These are phyloP conservation scores for Xestia sexstrigata DNA, from an alignment of 2,888 invertebrate species.

Conservation along the genomic window DNA sequence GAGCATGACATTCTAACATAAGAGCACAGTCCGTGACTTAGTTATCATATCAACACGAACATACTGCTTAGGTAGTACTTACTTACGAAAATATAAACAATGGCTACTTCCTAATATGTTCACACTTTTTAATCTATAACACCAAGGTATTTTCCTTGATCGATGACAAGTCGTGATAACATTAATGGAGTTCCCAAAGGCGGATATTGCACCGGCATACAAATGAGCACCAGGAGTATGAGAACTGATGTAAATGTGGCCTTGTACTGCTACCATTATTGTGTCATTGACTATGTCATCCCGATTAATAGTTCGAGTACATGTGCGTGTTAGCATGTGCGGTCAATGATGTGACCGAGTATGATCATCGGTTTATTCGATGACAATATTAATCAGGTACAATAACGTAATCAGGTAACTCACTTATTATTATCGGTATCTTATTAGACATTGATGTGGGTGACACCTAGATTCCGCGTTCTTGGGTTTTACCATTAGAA, in stretches of 20 bases:
- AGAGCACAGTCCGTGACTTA: neutral
- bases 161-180: conserved; percentile 48
- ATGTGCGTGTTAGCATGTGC: conserved; percentile 38
- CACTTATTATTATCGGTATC: too few species aligned
- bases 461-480: neutral
- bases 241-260: conserved; percentile 70
- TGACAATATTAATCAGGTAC: neutral
- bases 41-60: neutral
- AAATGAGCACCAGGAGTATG: conserved; percentile 73
- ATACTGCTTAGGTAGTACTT: neutral
- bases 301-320: conserved; percentile 44
- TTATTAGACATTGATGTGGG: too few species aligned
- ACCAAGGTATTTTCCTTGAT: conserved; percentile 52
- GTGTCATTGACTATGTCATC: conserved; percentile 74
- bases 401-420: neutral
- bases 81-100: conserved; percentile 8
- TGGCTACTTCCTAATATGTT: neutral
- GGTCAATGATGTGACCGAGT: conserved; percentile 23
- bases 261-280: conserved; percentile 75
- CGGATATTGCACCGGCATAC: conserved; percentile 74
- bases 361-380: neutral
- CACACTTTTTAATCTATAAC: conserved; percentile 27
- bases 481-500: neutral
- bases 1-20: neutral
- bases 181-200: conserved; percentile 63